A percentile compares a stretch with the other conserved stretches of the same genome.
Evolutionary conservation across 2,888 invertebrate genomes (phyloP).

Genomic region (Chorisops tibialis): DNA sequence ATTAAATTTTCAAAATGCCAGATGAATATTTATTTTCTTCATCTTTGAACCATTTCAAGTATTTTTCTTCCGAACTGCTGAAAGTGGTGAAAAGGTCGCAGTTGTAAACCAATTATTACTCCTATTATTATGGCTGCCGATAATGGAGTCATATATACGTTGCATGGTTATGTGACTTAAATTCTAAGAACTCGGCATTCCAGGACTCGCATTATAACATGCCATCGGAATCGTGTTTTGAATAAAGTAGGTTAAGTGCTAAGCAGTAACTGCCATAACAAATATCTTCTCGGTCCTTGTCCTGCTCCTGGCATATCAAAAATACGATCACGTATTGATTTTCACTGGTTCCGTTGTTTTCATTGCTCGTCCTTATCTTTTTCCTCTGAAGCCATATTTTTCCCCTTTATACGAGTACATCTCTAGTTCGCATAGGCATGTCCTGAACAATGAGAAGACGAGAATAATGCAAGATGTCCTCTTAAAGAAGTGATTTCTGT

Average conservation of each 20-base stretch:
- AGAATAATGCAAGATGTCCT: no score
- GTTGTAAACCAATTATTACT: slow-evolving; percentile 1
- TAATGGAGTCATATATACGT: background rate
- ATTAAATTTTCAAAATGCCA: no score
- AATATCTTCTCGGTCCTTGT: no score
- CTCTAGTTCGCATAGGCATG: no score
- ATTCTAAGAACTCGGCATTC: background rate
- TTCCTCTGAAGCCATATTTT: background rate
- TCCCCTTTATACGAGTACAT: no score
- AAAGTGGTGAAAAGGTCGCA: no score
- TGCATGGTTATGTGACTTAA: background rate
- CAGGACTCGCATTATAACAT: slow-evolving; percentile 9
- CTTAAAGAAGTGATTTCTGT: no score
- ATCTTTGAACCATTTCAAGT: no score
- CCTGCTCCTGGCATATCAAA: slow-evolving; percentile 1
- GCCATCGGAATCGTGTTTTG: slow-evolving; percentile 1
- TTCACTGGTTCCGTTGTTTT: slow-evolving; percentile 9
- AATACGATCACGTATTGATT: slow-evolving; percentile 22
- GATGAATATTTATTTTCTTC: no score
- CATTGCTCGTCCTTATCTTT: slow-evolving; percentile 3
- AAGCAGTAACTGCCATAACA: no score
- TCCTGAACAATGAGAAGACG: no score
- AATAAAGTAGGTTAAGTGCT: background rate
- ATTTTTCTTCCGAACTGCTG: no score
- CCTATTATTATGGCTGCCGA: background rate